Percentiles rank a stretch among this genome's conserved stretches.
Evolutionary conservation across 1,140 invertebrate species (phyloP).

Genomic region (Globodera ellingtonae): DNA sequence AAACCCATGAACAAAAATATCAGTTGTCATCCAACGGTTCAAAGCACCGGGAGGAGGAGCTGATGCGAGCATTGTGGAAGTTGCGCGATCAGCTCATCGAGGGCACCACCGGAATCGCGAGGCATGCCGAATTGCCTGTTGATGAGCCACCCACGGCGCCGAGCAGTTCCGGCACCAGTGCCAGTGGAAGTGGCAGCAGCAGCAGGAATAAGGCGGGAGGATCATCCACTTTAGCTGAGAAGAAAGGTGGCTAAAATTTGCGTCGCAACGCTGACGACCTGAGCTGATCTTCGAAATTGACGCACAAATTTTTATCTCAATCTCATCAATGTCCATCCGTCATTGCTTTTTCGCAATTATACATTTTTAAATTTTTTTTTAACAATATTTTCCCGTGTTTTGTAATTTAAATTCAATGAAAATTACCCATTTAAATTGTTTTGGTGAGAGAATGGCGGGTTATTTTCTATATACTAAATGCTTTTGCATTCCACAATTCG

Average conservation of each 20-base stretch:
- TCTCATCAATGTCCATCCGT: not conserved
- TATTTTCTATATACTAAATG: no score
- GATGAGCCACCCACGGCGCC: not conserved
- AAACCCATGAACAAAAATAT: not conserved
- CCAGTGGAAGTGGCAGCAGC: no score
- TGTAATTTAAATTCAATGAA: no score
- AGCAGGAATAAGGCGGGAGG: no score
- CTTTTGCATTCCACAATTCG: no score
- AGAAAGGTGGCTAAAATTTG: no score
- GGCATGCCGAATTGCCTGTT: not conserved
- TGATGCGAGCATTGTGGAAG: constrained; percentile 25
- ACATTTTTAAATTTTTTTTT: not conserved
- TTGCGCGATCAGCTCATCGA: constrained; percentile 24
- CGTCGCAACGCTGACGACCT: no score
- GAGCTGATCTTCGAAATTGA: not conserved
- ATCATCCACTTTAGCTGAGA: not conserved
- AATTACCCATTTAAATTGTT: no score
- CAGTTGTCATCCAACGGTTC: constrained; percentile 8
- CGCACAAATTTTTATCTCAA: not conserved
- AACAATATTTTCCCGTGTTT: not conserved
- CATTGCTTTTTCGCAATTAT: not conserved
- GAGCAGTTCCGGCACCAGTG: not conserved
- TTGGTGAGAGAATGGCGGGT: no score
- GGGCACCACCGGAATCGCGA: constrained; percentile 13
- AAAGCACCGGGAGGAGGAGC: constrained; percentile 6